Conservation (phyloP, 2,113 vertebrate species). For the Dolichotis patagonum region DNA sequence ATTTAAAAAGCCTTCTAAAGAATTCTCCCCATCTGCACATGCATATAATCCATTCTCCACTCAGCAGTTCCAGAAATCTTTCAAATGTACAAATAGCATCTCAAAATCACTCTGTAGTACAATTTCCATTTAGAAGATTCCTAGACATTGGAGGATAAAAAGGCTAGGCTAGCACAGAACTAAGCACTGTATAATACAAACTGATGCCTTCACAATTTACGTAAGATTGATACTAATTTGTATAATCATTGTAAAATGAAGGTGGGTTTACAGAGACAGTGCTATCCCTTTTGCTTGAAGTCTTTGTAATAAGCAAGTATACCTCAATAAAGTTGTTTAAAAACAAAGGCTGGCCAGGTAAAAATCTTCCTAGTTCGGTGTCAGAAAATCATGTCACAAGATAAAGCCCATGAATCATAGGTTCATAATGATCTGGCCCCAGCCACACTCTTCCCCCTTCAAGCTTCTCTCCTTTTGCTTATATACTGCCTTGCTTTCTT, state of each 20-base stretch:
- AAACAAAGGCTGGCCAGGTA: background rate
- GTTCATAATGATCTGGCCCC: background rate
- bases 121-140: background rate
- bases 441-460: background rate
- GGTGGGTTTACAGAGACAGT: background rate
- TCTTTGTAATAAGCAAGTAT: background rate
- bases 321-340: background rate
- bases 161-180: background rate
- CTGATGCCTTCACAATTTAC: background rate
- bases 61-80: slow-evolving; percentile 9
- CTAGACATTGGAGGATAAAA: background rate
- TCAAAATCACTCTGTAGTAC: background rate
- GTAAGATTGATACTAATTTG: background rate
- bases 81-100: background rate
- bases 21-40: background rate
- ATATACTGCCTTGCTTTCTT: background rate
- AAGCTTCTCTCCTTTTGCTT: background rate
- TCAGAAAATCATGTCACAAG: background rate
- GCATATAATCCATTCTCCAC: slow-evolving; percentile 8
- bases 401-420: background rate
- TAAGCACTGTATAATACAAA: background rate
- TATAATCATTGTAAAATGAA: background rate
- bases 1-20: background rate
- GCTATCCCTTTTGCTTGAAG: slow-evolving; percentile 18
- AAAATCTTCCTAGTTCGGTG: background rate